These are phyloP conservation scores for Periophthalmodon schlosseri DNA, from an alignment of 2,113 vertebrate species.

Conservation along the genomic window DNA sequence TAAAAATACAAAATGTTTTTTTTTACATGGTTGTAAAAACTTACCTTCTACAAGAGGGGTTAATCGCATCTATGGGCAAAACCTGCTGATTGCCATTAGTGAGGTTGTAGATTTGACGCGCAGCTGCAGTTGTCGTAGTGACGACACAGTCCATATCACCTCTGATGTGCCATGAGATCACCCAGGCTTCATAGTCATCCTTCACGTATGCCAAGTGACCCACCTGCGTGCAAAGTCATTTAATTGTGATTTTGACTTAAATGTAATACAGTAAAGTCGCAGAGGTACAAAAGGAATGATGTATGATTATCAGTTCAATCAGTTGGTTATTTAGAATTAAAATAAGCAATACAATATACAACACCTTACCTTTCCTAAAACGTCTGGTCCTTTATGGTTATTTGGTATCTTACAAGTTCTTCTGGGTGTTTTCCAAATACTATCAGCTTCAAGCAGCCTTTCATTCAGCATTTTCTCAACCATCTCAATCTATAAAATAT, in stretches of 20 bases:
- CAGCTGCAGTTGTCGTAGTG: constrained; percentile 83
- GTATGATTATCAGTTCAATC: too few species aligned
- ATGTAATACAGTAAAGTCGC: background rate
- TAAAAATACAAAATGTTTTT: too few species aligned
- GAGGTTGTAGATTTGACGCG: constrained; percentile 79
- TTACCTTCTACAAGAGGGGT: constrained; percentile 46
- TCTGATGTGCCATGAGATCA: constrained; percentile 91
- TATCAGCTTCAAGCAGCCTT: constrained; percentile 70
- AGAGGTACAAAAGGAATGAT: too few species aligned
- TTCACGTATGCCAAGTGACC: constrained; percentile 86
- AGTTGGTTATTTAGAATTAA: too few species aligned
- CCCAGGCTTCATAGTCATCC: constrained; percentile 83
- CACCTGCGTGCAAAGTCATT: constrained; percentile 74
- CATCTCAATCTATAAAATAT: constrained; percentile 71
- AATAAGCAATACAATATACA: background rate
- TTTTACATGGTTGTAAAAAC: background rate
- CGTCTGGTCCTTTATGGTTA: constrained; percentile 78
- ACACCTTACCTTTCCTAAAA: constrained; percentile 87
- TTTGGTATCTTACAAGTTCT: constrained; percentile 80
- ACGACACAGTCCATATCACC: constrained; percentile 95
- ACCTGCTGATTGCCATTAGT: constrained; percentile 88
- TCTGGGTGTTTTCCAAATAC: constrained; percentile 71
- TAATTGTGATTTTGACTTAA: background rate
- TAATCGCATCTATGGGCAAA: constrained; percentile 86
- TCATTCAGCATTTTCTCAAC: constrained; percentile 72